These are phyloP conservation scores for Ferrisia virgata DNA, from an alignment of 2,888 invertebrate genomes.

Conservation along the genomic window DNA sequence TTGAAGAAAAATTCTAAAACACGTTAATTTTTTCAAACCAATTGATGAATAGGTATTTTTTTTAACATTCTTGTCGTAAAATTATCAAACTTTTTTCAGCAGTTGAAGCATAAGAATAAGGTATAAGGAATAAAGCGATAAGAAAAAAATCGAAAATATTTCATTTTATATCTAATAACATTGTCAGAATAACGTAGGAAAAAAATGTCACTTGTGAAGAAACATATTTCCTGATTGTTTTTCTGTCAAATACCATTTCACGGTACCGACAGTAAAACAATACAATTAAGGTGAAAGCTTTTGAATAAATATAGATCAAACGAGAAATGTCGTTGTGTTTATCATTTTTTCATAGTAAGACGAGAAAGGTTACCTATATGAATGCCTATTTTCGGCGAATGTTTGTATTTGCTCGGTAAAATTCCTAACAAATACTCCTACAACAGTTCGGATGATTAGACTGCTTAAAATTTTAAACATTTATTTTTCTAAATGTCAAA, in stretches of 20 bases:
- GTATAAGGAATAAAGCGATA: background rate
- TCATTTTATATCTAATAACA: background rate
- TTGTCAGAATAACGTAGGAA: background rate
- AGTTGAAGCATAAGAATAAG: background rate
- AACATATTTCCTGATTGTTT: background rate
- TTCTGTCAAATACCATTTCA: slow-evolving; percentile 13
- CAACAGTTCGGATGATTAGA: no score
- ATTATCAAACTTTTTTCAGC: no score
- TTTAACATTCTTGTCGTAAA: no score
- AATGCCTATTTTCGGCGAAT: background rate
- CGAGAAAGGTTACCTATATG: no score
- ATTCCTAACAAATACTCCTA: no score
- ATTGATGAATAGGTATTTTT: no score
- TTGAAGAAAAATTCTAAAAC: no score
- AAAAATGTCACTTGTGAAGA: background rate
- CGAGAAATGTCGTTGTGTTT: slow-evolving; percentile 12
- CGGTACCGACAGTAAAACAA: background rate
- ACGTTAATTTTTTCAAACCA: no score
- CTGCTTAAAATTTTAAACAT: no score
- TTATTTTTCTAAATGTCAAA: no score
- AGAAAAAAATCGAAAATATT: background rate
- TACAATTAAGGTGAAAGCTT: slow-evolving; percentile 28
- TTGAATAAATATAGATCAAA: slow-evolving; percentile 19
- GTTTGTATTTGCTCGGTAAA: background rate
- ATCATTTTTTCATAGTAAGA: background rate